A percentile compares a stretch with the other conserved stretches of the same genome.
These are phyloP conservation scores for Yponomeuta cagnagella DNA, from an alignment of 2,888 invertebrate species.

Conservation along the genomic window DNA sequence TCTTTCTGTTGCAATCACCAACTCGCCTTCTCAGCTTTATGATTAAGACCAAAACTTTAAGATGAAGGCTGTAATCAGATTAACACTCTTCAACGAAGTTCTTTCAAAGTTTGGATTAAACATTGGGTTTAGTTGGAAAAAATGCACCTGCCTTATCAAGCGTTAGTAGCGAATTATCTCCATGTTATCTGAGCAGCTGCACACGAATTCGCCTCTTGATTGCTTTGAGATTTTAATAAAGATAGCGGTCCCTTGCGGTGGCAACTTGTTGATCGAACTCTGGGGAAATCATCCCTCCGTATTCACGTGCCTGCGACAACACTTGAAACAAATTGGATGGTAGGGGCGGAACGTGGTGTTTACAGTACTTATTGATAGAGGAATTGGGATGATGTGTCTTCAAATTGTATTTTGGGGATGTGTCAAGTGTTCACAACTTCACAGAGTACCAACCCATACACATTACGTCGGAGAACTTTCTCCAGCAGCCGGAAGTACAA, in stretches of 20 bases:
- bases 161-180: background rate
- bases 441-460: background rate
- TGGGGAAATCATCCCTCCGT: constrained; percentile 46
- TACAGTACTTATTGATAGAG: background rate
- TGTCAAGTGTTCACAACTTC: background rate
- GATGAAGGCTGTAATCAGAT: no score
- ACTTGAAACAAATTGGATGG: constrained; percentile 8
- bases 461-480: background rate
- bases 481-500: background rate
- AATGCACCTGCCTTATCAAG: background rate
- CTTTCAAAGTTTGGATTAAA: no score
- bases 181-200: constrained; percentile 11
- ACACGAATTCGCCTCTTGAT: constrained; percentile 3
- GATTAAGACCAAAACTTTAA: no score
- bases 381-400: background rate
- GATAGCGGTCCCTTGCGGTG: constrained; percentile 41
- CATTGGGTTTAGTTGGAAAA: no score
- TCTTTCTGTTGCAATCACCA: no score
- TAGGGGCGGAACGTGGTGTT: background rate
- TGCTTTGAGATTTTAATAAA: constrained; percentile 50
- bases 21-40: no score
- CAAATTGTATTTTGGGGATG: background rate
- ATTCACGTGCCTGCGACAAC: background rate
- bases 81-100: no score
- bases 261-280: constrained; percentile 40